Evolutionary conservation across 2,113 vertebrate genomes (phyloP).

Genomic region (Oncorhynchus masou): DNA sequence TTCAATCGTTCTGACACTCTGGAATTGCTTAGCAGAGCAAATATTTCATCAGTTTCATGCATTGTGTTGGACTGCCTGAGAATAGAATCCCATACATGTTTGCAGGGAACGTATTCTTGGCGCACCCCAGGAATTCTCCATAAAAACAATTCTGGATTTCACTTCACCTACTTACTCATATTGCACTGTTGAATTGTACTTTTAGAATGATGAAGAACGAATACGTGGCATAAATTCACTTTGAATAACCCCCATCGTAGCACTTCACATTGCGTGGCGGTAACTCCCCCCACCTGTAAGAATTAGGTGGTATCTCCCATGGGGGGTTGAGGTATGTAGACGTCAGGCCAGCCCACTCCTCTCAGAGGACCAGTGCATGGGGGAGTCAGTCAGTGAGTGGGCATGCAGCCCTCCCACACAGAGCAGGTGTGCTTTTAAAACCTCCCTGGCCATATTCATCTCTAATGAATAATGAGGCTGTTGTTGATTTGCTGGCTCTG

Average conservation of each 20-base stretch:
- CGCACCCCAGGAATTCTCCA: slow-evolving; percentile 35
- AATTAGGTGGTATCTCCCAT: slow-evolving; percentile 15
- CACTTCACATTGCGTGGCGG: neutral
- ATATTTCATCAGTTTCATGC: slow-evolving; percentile 48
- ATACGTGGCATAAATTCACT: slow-evolving; percentile 18
- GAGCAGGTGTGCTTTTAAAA: slow-evolving; percentile 57
- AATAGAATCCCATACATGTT: slow-evolving; percentile 53
- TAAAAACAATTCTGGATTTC: slow-evolving; percentile 25
- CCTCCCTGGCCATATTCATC: slow-evolving; percentile 33
- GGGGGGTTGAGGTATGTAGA: slow-evolving; percentile 10
- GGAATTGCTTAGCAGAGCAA: slow-evolving; percentile 55
- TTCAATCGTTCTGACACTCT: slow-evolving; percentile 59
- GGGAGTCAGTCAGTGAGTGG: neutral
- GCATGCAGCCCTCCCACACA: neutral
- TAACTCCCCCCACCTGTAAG: slow-evolving; percentile 33
- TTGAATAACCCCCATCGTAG: neutral
- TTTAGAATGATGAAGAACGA: slow-evolving; percentile 39
- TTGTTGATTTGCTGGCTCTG: slow-evolving; percentile 88
- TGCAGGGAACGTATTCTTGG: slow-evolving; percentile 17
- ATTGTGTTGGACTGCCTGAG: slow-evolving; percentile 55
- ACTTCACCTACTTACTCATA: neutral
- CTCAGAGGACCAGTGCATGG: slow-evolving; percentile 4
- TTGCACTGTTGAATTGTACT: slow-evolving; percentile 29
- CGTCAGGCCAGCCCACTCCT: slow-evolving; percentile 3
- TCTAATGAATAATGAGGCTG: slow-evolving; percentile 75